phyloP scores from a whole-genome alignment of 2,797 vertebrate species.

The Sebastes elongatus region DNA sequence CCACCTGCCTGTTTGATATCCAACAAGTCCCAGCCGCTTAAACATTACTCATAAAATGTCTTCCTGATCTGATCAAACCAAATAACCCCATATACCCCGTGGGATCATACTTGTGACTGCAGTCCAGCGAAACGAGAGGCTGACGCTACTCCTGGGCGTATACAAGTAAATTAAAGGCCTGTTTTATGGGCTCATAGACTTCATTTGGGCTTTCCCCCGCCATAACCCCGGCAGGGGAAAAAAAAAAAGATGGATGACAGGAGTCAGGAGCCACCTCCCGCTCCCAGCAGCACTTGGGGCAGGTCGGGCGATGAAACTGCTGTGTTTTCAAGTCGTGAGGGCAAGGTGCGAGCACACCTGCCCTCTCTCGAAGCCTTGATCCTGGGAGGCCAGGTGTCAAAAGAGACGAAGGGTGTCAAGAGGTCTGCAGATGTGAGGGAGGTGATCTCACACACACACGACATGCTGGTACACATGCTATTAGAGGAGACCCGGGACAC shows the following conservation, averaged over 20 bases:
- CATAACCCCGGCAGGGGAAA: constrained; percentile 32
- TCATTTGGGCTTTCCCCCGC: constrained; percentile 65
- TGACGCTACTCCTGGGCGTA: constrained; percentile 56
- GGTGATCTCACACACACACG: constrained; percentile 33
- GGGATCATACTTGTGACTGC: constrained; percentile 44
- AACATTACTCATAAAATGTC: constrained; percentile 44
- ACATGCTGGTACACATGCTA: constrained; percentile 28
- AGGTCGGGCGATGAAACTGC: constrained; percentile 14
- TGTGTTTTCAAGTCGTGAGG: constrained; percentile 43
- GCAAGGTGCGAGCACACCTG: constrained; percentile 58
- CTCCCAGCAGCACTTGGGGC: constrained; percentile 47
- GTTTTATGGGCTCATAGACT: constrained; percentile 68
- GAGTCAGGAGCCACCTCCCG: constrained; percentile 25
- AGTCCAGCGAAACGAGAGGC: constrained; percentile 47
- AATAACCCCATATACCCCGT: constrained; percentile 34
- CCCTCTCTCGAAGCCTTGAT: constrained; percentile 51
- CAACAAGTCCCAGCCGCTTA: constrained; percentile 24
- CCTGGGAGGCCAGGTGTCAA: constrained; percentile 61
- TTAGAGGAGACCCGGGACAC: neutral
- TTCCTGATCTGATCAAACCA: constrained; percentile 64
- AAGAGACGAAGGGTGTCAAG: constrained; percentile 44
- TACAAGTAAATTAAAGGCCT: constrained; percentile 69
- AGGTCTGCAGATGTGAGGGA: constrained; percentile 55
- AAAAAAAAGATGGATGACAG: constrained; percentile 34
- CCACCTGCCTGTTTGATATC: constrained; percentile 63